Evolutionary conservation across 2,113 vertebrate species (phyloP).

Genomic region (Atrichornis clamosus): DNA sequence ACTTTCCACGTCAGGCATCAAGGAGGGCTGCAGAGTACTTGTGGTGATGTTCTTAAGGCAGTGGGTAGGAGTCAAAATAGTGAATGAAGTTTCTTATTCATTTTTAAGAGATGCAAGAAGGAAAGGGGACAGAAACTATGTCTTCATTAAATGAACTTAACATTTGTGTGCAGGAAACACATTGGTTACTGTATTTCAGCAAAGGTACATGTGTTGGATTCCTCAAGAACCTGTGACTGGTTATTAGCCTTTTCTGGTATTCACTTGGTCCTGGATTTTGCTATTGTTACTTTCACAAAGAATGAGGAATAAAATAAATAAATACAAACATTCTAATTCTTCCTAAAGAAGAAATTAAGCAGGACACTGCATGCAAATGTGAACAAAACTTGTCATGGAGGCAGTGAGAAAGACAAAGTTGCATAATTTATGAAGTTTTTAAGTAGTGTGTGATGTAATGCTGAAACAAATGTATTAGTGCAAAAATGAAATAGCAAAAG

Average conservation of each 20-base stretch:
- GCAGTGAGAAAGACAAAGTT: neutral
- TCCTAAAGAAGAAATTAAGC: neutral
- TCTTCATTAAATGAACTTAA: neutral
- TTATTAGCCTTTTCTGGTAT: neutral
- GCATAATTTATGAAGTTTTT: neutral
- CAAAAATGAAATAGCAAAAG: neutral
- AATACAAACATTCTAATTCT: neutral
- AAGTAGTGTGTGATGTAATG: neutral
- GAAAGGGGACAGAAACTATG: neutral
- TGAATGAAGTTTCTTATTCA: neutral
- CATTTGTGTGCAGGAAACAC: neutral
- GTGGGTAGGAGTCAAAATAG: neutral
- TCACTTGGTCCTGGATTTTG: neutral
- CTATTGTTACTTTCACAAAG: neutral
- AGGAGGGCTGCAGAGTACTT: neutral
- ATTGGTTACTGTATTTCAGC: neutral
- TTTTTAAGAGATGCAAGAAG: neutral
- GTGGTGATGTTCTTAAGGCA: neutral
- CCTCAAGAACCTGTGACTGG: neutral
- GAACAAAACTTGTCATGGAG: neutral
- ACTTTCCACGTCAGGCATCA: neutral
- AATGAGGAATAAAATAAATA: neutral
- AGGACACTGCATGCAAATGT: neutral
- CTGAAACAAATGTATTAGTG: neutral
- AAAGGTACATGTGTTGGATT: accelerated